Evolutionary conservation across 2,113 vertebrate species (phyloP), one percentile per base, ranked within the genome.

Genomic region (Mellivora capensis): DNA sequence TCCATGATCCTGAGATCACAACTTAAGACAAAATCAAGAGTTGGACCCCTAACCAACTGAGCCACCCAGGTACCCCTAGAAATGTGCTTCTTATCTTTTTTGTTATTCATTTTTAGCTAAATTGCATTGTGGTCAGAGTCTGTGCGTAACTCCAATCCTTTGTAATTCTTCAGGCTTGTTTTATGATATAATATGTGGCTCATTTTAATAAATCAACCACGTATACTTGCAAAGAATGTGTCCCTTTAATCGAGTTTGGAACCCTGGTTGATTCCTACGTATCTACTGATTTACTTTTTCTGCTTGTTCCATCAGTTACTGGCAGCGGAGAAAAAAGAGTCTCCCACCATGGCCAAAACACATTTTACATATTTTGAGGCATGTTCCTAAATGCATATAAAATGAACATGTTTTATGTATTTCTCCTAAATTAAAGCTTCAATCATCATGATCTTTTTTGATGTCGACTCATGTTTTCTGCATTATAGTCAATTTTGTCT

Each of bases 361-460:
- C 64, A 82, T 82, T 87, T 87, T 79, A 85, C 25, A 52, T 27
- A 62, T 87, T 91, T 95, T 81, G 62, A 94, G 34, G 44, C 31
- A 49, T 76, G 62, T 34, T 87, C 39, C 81, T 57, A 86, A 74
- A 39, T 57, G 34, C 9, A 69, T 69, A 77, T 67, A 77, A 87
- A 91, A 29, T 95, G 61, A 67, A 95, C 85, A 91, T 39, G 62
- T 31, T 29, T 67, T 71, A 83, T 23, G 49, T 77, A 62, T 79
- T 92, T 95, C 23, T 93, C 20, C 44, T 72, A 44, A 88, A 89
- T 84, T 93, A 88, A 79, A 95, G 61, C n/a, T 92, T 89, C 71
- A 42, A 79, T 61, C 9, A 84, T 42, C 29, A 93, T 69, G n/a
- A 71, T 69, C 18, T 34, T 91, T 86, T 77, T 54, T 64, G n/a